Conservation (phyloP, 2,113 vertebrate species). For the Forbesichthys papilliferus region DNA sequence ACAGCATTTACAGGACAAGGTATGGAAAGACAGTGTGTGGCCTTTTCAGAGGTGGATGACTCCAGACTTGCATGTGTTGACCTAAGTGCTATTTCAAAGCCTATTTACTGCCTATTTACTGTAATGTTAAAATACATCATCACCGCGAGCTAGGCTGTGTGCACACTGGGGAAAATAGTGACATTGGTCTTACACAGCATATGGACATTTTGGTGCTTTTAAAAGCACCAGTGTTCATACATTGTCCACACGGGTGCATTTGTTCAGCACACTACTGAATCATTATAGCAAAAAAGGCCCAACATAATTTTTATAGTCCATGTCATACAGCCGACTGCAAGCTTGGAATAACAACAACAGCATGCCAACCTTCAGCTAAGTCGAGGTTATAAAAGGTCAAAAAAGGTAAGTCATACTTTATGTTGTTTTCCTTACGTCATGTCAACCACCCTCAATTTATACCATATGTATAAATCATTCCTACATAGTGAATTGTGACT, state of each 20-base stretch:
- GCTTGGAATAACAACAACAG: background rate
- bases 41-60: constrained; percentile 49
- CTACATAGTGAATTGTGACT: too few species aligned
- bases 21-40: constrained; percentile 57
- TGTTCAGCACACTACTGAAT: constrained; percentile 42
- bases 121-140: constrained; percentile 16
- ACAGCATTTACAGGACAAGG: constrained; percentile 68
- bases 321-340: background rate
- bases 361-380: background rate
- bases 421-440: too few species aligned
- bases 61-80: constrained; percentile 4
- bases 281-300: constrained; percentile 4
- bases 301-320: background rate
- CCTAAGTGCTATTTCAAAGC: constrained; percentile 26
- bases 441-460: too few species aligned
- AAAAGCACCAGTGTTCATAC: constrained; percentile 49
- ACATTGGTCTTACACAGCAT: background rate
- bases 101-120: constrained; percentile 31
- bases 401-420: too few species aligned
- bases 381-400: too few species aligned
- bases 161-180: background rate
- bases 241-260: constrained; percentile 72
- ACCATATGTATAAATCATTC: too few species aligned
- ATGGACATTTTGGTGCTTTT: constrained; percentile 30
- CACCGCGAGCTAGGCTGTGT: constrained; percentile 7